phyloP scores from a whole-genome alignment of 2,113 vertebrate genomes.

The Aepyceros melampus region DNA sequence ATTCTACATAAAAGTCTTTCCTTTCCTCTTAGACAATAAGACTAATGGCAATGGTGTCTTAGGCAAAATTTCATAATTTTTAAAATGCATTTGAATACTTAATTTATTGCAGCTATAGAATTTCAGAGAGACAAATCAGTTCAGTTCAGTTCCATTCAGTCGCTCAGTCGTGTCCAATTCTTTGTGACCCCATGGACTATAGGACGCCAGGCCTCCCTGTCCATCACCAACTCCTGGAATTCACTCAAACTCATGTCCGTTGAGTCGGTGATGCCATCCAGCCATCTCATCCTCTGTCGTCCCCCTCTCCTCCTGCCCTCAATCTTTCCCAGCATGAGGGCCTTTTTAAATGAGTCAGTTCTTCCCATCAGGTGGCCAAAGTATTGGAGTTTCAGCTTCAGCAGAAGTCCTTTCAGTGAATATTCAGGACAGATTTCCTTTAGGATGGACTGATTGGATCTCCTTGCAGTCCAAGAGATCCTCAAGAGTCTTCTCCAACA shows the following conservation, averaged over 20 bases:
- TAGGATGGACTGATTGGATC: neutral
- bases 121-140: neutral
- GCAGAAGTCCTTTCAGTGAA: neutral
- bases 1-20: neutral
- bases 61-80: neutral
- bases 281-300: neutral
- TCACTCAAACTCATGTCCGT: neutral
- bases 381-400: neutral
- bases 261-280: neutral
- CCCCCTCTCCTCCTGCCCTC: neutral
- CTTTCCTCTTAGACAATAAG: neutral
- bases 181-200: accelerated
- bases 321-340: neutral
- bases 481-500: neutral
- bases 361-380: neutral
- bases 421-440: neutral
- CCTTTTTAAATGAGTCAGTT: neutral
- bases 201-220: neutral
- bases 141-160: neutral
- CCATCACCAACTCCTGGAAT: neutral
- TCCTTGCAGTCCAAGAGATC: neutral
- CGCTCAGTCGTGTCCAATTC: accelerated
- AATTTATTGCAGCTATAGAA: neutral
- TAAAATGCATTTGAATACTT: neutral
- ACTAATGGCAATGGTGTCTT: neutral